These are phyloP conservation scores for Hyposmocoma kahamanoa DNA, from an alignment of 1,140 invertebrate genomes.

Conservation along the genomic window DNA sequence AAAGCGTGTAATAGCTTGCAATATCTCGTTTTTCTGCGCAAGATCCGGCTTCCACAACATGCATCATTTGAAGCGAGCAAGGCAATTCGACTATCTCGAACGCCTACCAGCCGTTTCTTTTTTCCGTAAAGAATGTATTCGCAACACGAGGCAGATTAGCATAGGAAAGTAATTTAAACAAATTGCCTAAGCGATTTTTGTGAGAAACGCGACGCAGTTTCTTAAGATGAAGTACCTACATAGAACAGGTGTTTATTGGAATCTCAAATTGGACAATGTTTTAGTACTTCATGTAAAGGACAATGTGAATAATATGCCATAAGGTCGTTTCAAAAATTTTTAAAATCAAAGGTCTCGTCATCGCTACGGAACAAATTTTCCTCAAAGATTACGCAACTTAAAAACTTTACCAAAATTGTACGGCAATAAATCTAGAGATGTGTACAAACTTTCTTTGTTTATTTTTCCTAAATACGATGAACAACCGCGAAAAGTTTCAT, in stretches of 20 bases:
- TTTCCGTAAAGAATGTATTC: slow-evolving; percentile 49
- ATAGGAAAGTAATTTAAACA: slow-evolving; percentile 68
- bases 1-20: slow-evolving; percentile 52
- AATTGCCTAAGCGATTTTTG: slow-evolving; percentile 65
- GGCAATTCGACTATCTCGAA: slow-evolving; percentile 36
- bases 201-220: slow-evolving; percentile 44
- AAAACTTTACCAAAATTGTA: slow-evolving; percentile 29
- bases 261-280: too few relatives aligned
- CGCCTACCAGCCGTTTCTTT: slow-evolving; percentile 31
- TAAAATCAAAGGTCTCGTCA: slow-evolving; percentile 27
- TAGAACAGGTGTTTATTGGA: too few relatives aligned
- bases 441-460: slow-evolving; percentile 35
- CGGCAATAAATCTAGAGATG: slow-evolving; percentile 30
- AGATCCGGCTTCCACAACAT: slow-evolving; percentile 44
- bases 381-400: slow-evolving; percentile 27
- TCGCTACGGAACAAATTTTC: slow-evolving; percentile 24
- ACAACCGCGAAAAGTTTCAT: slow-evolving; percentile 27
- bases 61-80: slow-evolving; percentile 44
- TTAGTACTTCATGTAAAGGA: too few relatives aligned
- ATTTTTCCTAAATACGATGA: slow-evolving; percentile 32
- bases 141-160: slow-evolving; percentile 52
- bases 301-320: slow-evolving; percentile 12
- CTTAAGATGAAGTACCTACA: slow-evolving; percentile 42
- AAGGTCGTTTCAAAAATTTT: slow-evolving; percentile 24
- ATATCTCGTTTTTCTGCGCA: slow-evolving; percentile 52